Evolutionary conservation across 2,113 vertebrate species (phyloP).

Genomic region (Pelodiscus sinensis): DNA sequence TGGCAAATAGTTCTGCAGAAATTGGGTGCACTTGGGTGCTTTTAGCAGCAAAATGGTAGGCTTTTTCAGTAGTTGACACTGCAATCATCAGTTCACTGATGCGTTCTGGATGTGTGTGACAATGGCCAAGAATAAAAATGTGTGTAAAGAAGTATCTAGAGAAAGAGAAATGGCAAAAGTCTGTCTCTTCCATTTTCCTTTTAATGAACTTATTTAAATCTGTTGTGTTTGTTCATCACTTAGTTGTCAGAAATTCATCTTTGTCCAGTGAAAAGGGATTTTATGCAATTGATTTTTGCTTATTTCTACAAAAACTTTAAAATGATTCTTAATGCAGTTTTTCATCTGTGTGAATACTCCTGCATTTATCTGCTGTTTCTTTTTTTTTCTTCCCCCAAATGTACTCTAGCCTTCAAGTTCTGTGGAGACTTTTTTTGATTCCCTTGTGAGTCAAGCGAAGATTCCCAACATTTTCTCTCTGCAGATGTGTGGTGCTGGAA

Average conservation of each 20-base stretch:
- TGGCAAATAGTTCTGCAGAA: not conserved
- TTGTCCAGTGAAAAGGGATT: not conserved
- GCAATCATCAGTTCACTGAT: not conserved
- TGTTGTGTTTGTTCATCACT: not conserved
- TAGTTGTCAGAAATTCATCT: constrained; percentile 4
- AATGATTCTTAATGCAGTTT: not conserved
- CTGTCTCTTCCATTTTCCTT: not conserved
- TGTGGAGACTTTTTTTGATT: constrained; percentile 95
- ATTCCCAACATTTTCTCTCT: constrained; percentile 94
- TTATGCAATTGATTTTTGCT: constrained; percentile 2
- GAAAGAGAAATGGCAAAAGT: not conserved
- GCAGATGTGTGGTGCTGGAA: constrained; percentile 95
- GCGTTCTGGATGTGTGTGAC: not conserved
- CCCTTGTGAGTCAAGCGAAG: constrained; percentile 87
- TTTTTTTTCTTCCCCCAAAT: constrained; percentile 25
- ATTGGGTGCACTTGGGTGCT: not conserved
- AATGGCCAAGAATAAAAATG: constrained; percentile 32
- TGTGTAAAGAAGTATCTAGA: not conserved
- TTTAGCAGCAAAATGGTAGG: not conserved
- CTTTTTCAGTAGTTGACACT: not conserved
- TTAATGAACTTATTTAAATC: not conserved
- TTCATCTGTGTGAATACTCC: not conserved
- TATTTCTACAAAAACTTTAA: not conserved
- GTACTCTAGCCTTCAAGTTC: constrained; percentile 90
- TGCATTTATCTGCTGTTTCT: not conserved